These are phyloP conservation scores for Ptychobarbus kaznakovi DNA, from an alignment of 2,797 vertebrate species.

Conservation along the genomic window DNA sequence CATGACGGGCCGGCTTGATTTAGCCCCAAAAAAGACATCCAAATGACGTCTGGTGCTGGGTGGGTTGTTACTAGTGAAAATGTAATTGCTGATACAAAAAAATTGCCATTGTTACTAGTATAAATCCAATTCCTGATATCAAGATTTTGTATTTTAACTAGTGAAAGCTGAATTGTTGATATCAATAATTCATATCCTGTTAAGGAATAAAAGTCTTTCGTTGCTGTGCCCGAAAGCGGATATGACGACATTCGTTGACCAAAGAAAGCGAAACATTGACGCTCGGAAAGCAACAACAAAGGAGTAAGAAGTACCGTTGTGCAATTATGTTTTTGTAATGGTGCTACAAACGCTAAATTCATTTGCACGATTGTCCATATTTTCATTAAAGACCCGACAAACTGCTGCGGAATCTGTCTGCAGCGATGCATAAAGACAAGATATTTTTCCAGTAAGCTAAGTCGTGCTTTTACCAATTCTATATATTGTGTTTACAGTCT, in stretches of 20 bases:
- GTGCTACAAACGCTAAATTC: neutral
- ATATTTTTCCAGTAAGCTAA: neutral
- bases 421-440: neutral
- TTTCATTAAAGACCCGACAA: neutral
- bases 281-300: conserved; percentile 30
- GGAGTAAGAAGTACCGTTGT: neutral
- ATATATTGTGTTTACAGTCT: neutral
- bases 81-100: no score
- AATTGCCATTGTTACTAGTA: no score
- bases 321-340: neutral
- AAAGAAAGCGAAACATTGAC: conserved; percentile 1
- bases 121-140: no score
- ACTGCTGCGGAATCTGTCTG: neutral
- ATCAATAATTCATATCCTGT: no score
- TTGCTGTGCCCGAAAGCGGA: neutral
- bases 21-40: no score
- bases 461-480: neutral
- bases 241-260: neutral
- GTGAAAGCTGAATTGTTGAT: no score
- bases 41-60: no score
- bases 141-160: no score
- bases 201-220: neutral
- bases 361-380: neutral
- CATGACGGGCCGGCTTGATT: no score
- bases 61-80: no score